Evolutionary conservation across 2,113 vertebrate genomes (phyloP), one percentile per base, ranked within the genome.

Genomic region (Neogobius melanostomus): DNA sequence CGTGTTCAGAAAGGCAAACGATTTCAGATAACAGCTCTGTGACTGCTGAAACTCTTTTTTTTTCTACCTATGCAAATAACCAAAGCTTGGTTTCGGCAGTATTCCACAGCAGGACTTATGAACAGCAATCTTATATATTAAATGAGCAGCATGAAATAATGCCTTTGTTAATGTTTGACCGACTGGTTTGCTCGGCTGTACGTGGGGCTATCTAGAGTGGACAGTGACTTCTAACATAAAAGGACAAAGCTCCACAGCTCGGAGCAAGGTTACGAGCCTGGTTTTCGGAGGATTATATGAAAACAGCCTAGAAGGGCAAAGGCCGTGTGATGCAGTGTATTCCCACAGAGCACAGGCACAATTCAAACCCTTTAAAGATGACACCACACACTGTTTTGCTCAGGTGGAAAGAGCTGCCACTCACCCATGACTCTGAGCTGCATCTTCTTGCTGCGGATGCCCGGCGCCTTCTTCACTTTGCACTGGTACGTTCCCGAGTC

Each of bases 401-500:
- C 6, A 11, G 7, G 56, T 66, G 17, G 28, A 52, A n/a, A 5
- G 8, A 42, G 14, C 11, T 17, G 71, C 6, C 61, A 85, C 90
- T 90, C 92, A 99, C 98, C 94, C 89, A 97, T 95, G 80, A 99
- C 98, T 3, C 82, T 93, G 45, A 99, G 92, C n/a, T 90, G 87
- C 68, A 96, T 87, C 86, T 96, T 97, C 78, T 75, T 92, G 90
- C 92, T 96, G 61, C 88, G 76, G 67, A 96, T 90, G 17, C 96
- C 96, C 0, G 98, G 98, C 63, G 92, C 93, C 81, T 98, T 99
- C 84, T 98, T 99, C 80, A 99, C 96, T 88, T 96, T 99, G 86
- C 97, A 99, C 75, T 97, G 96, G 60, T 98, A 99, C 0, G 93
- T 95, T 17, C 95, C 96, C 0, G 95, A 94, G 83, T 99, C 98